Conservation (phyloP, 2,113 vertebrate genomes). For the Odontesthes bonariensis region DNA sequence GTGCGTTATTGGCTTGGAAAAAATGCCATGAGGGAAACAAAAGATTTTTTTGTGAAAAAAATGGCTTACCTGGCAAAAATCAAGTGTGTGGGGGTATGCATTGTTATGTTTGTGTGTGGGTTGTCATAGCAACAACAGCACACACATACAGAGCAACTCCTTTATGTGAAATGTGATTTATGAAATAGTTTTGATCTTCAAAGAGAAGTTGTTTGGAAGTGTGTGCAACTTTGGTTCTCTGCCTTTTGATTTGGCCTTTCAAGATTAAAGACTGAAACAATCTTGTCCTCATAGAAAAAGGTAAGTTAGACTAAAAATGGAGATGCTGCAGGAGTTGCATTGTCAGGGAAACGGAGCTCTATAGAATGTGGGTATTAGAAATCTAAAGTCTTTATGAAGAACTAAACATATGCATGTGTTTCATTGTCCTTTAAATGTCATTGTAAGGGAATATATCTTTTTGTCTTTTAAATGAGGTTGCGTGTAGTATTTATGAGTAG, state of each 20-base stretch:
- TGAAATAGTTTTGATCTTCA: conserved; percentile 72
- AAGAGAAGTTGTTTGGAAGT: conserved; percentile 61
- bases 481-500: no score
- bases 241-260: conserved; percentile 52
- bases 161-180: conserved; percentile 70
- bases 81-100: conserved; percentile 16
- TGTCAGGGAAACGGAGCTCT: conserved; percentile 20
- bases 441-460: background rate
- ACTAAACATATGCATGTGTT: background rate
- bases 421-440: background rate
- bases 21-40: conserved; percentile 18
- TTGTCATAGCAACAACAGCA: conserved; percentile 59
- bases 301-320: conserved; percentile 48
- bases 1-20: conserved; percentile 59
- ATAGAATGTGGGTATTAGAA: conserved; percentile 1
- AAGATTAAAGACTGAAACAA: conserved; percentile 62
- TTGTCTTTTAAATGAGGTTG: no score
- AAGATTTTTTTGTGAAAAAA: background rate
- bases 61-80: conserved; percentile 41
- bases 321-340: background rate
- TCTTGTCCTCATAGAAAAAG: conserved; percentile 43
- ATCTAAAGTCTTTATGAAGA: conserved; percentile 38
- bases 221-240: conserved; percentile 40
- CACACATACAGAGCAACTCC: conserved; percentile 39
- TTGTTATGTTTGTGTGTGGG: conserved; percentile 57